Evolutionary conservation across 2,797 vertebrate genomes (phyloP).

Genomic region (Gastrophryne carolinensis): DNA sequence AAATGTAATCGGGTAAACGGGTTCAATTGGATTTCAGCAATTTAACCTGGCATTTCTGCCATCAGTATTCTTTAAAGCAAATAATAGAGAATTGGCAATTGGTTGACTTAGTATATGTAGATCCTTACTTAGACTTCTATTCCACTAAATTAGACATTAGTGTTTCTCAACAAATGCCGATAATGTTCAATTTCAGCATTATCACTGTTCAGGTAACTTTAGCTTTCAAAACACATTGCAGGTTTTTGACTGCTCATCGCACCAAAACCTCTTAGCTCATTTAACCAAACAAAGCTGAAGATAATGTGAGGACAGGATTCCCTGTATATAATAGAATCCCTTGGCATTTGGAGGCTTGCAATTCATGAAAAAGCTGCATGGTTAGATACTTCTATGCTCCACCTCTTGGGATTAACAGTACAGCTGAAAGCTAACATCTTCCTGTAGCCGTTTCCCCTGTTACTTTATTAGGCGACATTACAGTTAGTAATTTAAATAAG

Average conservation of each 20-base stretch:
- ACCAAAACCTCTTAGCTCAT: conserved; percentile 45
- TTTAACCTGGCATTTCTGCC: too few relatives aligned
- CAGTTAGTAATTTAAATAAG: neutral
- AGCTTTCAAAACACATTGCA: neutral
- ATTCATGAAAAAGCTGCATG: conserved; percentile 30
- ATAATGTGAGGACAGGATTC: conserved; percentile 48
- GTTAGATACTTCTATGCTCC: conserved; percentile 36
- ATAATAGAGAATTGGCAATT: too few relatives aligned
- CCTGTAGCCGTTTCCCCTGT: neutral
- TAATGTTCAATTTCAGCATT: too few relatives aligned
- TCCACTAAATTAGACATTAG: too few relatives aligned
- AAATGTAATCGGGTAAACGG: too few relatives aligned
- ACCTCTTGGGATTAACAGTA: conserved; percentile 36
- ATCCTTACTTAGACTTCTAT: too few relatives aligned
- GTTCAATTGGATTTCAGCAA: too few relatives aligned
- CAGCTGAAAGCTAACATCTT: conserved; percentile 13
- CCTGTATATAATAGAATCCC: conserved; percentile 53
- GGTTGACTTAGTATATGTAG: too few relatives aligned
- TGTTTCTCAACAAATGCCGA: too few relatives aligned
- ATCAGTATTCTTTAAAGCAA: too few relatives aligned
- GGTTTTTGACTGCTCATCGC: conserved; percentile 19
- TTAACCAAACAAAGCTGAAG: conserved; percentile 55
- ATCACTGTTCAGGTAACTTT: conserved; percentile 1
- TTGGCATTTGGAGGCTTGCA: conserved; percentile 40
- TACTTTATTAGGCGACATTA: conserved; percentile 25